A percentile compares a stretch with the other conserved stretches of the same genome.
These are phyloP conservation scores for Mesocentrotus franciscanus DNA, from an alignment of 53 echinoderm and acorn worm species.

Conservation along the genomic window DNA sequence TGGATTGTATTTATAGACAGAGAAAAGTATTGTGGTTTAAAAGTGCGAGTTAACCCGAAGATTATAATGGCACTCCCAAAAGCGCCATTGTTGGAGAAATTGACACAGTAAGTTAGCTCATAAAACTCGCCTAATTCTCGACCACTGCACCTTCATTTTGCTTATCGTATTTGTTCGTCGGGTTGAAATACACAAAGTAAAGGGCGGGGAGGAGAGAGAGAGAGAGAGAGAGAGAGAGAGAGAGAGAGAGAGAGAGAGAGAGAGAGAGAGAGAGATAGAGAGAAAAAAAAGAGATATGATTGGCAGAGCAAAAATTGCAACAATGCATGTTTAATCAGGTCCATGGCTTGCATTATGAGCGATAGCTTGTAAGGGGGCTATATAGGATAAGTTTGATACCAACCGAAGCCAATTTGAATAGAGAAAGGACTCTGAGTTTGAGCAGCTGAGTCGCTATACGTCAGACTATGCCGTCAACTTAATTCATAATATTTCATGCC, in stretches of 20 bases:
- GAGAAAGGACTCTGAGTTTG: slow-evolving; percentile 34
- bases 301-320: slow-evolving; percentile 64
- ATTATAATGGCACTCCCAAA: neutral
- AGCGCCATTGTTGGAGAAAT: slow-evolving; percentile 33
- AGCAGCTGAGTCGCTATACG: slow-evolving; percentile 59
- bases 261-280: neutral
- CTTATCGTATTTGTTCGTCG: slow-evolving; percentile 28
- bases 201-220: too few species aligned
- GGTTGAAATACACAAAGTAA: slow-evolving; percentile 26
- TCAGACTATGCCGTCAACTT: slow-evolving; percentile 41
- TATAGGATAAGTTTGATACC: slow-evolving; percentile 31
- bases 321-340: slow-evolving; percentile 67
- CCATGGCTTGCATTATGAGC: neutral
- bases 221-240: neutral
- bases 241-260: neutral
- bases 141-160: slow-evolving; percentile 44
- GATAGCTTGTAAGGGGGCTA: slow-evolving; percentile 4
- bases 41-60: slow-evolving; percentile 57
- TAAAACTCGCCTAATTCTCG: slow-evolving; percentile 44
- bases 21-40: slow-evolving; percentile 30
- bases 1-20: neutral
- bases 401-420: slow-evolving; percentile 24
- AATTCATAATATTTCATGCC: slow-evolving; percentile 51
- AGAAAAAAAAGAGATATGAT: neutral
- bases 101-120: slow-evolving; percentile 20